Percentiles rank a stretch among this genome's conserved stretches.
phyloP scores from a whole-genome alignment of 2,113 vertebrate species.

The Camelus dromedarius region DNA sequence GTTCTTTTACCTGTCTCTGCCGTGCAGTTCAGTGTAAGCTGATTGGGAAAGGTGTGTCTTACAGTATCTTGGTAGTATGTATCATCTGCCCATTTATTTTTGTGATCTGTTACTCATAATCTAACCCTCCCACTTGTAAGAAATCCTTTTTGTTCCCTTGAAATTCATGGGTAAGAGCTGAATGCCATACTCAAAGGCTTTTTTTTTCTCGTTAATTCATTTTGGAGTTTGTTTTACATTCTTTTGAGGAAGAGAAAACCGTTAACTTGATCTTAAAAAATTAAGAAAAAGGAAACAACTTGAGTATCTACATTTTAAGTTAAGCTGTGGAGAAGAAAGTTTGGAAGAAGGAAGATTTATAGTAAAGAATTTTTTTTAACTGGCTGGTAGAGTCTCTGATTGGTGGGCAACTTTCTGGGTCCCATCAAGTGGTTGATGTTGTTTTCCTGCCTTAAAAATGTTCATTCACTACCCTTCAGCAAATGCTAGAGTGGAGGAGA shows the following conservation, averaged over 20 bases:
- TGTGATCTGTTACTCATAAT: background rate
- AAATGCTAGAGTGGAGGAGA: background rate
- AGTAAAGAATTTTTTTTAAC: background rate
- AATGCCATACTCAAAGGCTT: background rate
- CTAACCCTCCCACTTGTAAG: background rate
- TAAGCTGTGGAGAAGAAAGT: background rate
- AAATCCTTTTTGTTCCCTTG: background rate
- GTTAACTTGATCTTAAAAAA: background rate
- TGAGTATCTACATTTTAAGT: background rate
- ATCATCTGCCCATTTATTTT: background rate
- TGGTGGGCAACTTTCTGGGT: background rate
- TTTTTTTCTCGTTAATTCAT: background rate
- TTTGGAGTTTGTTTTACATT: background rate
- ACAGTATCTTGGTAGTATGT: background rate
- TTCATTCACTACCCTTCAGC: background rate
- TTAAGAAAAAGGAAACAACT: background rate
- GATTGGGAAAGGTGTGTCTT: constrained; percentile 46
- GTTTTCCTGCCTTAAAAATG: background rate
- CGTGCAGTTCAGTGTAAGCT: background rate
- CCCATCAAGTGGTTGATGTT: background rate
- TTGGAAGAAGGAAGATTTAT: background rate
- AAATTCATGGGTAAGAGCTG: background rate
- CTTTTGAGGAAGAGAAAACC: background rate
- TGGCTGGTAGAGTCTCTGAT: background rate
- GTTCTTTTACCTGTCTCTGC: background rate